Evolutionary conservation across 2,113 vertebrate genomes (phyloP), one percentile per base, ranked within the genome.

Genomic region (Aspiorhynchus laticeps): DNA sequence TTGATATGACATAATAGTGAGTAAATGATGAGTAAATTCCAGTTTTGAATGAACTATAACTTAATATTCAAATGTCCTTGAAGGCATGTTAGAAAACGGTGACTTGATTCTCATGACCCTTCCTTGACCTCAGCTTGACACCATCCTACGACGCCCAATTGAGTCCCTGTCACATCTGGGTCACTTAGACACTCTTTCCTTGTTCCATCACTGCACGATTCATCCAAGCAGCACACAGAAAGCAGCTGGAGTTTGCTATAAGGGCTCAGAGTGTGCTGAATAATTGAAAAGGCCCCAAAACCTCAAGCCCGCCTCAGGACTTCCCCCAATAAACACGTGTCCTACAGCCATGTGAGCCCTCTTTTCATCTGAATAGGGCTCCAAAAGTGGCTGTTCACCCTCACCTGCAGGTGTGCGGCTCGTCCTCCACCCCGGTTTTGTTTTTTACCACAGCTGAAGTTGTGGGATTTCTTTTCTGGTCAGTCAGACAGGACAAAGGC

Each of bases 251-350:
- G 84, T 43, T 75, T 38, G 46, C 67, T 65, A 69, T 75, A 71
- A 83, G 76, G 74, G 10, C 86, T 24, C 56, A 76, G 75, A 84
- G 76, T 31, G 19, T 87, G 67, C 41, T 87, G 77, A 87, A 89
- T 89, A 81, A 87, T 85, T 87, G 63, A 88, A 87, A 87, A 53
- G 14, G 21, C 31, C 82, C 82, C 76, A 84, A 84, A 80, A 80
- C 67, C 76, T 26, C 82, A 80, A 56, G n/a, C 38, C 69, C n/a
- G 53, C 71, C 51, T 36, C 41, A 48, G 59, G 74, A 36, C 67
- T 81, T 69, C 61, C 59, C 38, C 69, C 5, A 38, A 41, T 46
- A 19, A 82, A 53, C 19, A 3, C 3, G 26, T 0, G 21, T 3
- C 78, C 15, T n/a, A 10, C 21, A 21, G n/a, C 26, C 41, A 53